Base-by-base conservation (phyloP, 2,113 vertebrate genomes). In the Stomatorhinus ivindoensis region DNA sequence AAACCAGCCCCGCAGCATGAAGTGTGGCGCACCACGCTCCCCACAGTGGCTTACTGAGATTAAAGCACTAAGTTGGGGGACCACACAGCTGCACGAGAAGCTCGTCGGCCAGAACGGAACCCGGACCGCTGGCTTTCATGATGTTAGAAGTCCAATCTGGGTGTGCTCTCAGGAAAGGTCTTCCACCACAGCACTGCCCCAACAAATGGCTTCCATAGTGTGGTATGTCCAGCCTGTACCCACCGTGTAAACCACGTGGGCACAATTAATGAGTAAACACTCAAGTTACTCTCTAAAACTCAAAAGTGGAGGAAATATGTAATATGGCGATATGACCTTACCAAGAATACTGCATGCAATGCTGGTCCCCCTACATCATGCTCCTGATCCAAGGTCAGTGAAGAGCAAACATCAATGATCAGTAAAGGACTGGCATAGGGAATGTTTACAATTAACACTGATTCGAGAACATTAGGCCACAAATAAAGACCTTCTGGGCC, bases 1-100 rank as follows among this genome's bases (percentile, higher is more conserved):
- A 95, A 95, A 96, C 95, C 93, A 88, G 91, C 92, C 91, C 91
- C 89, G 91, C 50, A 86, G 39, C 92, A 91, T 94, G 90, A 91
- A 92, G 93, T 94, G 90, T 90, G 15, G 39, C 11, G 21, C 13
- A 7, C 73, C 50, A 31, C 3, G 5, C 31, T 39, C 27, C 15
- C 31, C 13, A 31, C 21, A 15, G 27, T 1, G n/a, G 9, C 47
- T 86, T 86, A 50, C 83, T 50, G 42, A 76, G 82, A 89, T 58
- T 50, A 82, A 48, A 42, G 76, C 46, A 53, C 48, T 15, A 48
- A 21, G 47, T 9, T 24, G n/a, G 46, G 39, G 61, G 19, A n/a
- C 11, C 35, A 39, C 19, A 19, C 87, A 42, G 31, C 51, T 42
- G 53, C 42, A 21, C 15, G 21, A 87, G 47, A 48, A 31, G 46